phyloP scores from a whole-genome alignment of 2,888 invertebrate species.

The Gnatocerus cornutus region DNA sequence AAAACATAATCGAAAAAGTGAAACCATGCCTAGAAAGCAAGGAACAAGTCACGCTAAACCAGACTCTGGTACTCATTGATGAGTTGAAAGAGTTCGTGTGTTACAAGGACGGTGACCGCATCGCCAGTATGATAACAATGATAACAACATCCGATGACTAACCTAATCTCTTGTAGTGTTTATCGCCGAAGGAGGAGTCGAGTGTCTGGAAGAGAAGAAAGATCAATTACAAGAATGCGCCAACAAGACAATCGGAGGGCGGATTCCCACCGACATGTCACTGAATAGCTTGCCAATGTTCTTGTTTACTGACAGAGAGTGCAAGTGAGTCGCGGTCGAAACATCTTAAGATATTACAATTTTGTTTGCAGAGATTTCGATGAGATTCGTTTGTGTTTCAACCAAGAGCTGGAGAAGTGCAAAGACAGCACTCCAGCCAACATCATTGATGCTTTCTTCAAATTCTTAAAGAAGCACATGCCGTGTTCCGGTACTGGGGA shows the following conservation, averaged over 20 bases:
- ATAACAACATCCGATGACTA: not conserved
- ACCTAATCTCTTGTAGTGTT: constrained; percentile 72
- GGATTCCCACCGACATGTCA: constrained; percentile 60
- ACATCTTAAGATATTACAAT: not conserved
- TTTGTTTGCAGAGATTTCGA: constrained; percentile 71
- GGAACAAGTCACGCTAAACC: constrained; percentile 70
- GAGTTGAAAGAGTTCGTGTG: constrained; percentile 73
- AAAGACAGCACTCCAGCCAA: constrained; percentile 84
- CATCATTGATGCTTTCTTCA: constrained; percentile 83
- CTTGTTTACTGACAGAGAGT: constrained; percentile 68
- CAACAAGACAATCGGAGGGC: constrained; percentile 67
- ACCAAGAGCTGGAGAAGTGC: constrained; percentile 78
- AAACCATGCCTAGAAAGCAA: constrained; percentile 71
- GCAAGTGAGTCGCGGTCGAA: constrained; percentile 65
- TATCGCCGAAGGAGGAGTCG: constrained; percentile 72
- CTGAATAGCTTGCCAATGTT: constrained; percentile 65
- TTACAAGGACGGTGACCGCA: constrained; percentile 74
- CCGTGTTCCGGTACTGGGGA: constrained; percentile 71
- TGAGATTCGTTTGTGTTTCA: constrained; percentile 74
- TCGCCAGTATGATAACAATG: constrained; percentile 71
- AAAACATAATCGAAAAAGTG: constrained; percentile 68
- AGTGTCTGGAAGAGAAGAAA: constrained; percentile 70
- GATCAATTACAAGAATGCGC: constrained; percentile 68
- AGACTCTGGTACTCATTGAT: constrained; percentile 71
- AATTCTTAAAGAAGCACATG: constrained; percentile 79